Percentiles rank a stretch among this genome's conserved stretches.
These are phyloP conservation scores for Nesoenas mayeri DNA, from an alignment of 2,113 vertebrate genomes.

Conservation along the genomic window DNA sequence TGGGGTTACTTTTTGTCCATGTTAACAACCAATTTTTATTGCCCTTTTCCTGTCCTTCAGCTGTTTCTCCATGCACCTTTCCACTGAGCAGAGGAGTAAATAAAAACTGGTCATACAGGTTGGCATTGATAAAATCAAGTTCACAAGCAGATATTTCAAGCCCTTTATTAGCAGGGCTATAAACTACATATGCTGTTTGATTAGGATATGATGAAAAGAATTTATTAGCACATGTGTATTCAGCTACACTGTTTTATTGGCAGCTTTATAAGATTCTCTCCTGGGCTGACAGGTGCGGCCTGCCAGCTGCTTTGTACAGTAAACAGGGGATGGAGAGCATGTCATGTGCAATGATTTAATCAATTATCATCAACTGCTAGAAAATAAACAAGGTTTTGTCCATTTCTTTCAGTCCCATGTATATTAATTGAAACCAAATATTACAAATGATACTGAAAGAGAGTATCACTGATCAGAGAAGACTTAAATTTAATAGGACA, in stretches of 20 bases:
- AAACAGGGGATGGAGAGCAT: constrained; percentile 51
- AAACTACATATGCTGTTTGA: constrained; percentile 69
- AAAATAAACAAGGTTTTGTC: constrained; percentile 48
- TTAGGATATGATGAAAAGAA: constrained; percentile 79
- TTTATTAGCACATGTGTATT: constrained; percentile 75
- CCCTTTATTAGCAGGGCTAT: constrained; percentile 56
- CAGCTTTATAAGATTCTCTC: constrained; percentile 73
- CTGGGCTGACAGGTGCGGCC: constrained; percentile 67
- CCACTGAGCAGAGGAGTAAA: constrained; percentile 29
- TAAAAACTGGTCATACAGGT: constrained; percentile 15
- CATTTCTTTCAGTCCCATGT: constrained; percentile 36
- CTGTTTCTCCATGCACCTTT: constrained; percentile 11
- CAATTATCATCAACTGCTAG: constrained; percentile 38
- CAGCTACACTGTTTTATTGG: constrained; percentile 66
- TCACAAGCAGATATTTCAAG: constrained; percentile 57
- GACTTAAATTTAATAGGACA: constrained; percentile 59
- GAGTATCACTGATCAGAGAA: constrained; percentile 42
- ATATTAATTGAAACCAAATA: constrained; percentile 69
- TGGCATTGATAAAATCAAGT: constrained; percentile 62
- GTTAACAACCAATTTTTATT: constrained; percentile 10
- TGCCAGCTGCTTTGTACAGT: constrained; percentile 64
- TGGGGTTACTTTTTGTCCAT: background rate
- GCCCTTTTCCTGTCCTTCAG: background rate
- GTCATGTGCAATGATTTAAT: constrained; percentile 64
- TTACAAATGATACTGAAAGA: constrained; percentile 39